These are phyloP conservation scores for Agonum fuliginosum DNA, from an alignment of 2,888 invertebrate species.

Conservation along the genomic window DNA sequence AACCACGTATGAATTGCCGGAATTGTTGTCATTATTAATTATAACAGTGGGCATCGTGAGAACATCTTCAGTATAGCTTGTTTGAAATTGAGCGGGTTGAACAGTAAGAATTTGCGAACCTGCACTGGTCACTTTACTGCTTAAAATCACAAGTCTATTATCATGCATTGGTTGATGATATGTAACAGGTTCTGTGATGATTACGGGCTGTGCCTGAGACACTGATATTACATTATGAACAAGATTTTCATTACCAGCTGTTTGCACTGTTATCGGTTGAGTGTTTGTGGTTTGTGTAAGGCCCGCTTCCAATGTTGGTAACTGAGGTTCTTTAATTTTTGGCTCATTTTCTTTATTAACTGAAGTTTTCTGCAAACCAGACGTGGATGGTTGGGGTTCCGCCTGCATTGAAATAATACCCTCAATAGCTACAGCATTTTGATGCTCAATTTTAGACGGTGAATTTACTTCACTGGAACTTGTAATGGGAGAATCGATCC, in stretches of 20 bases:
- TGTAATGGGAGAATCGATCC: neutral
- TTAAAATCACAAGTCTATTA: constrained; percentile 31
- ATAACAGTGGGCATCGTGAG: constrained; percentile 70
- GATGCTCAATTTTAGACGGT: constrained; percentile 62
- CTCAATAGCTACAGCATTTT: constrained; percentile 64
- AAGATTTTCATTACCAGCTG: constrained; percentile 10
- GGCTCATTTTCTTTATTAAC: neutral
- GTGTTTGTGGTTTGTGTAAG: neutral
- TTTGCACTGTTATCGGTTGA: neutral
- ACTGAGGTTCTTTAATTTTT: constrained; percentile 15
- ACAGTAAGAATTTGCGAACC: constrained; percentile 48
- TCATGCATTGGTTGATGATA: constrained; percentile 36
- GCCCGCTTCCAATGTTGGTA: neutral
- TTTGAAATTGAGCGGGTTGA: constrained; percentile 54
- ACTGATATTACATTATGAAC: neutral
- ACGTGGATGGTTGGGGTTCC: neutral
- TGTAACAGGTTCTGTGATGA: constrained; percentile 17
- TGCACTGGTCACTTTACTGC: constrained; percentile 19
- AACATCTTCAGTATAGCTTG: constrained; percentile 67
- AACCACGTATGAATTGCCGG: neutral
- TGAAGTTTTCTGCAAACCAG: neutral
- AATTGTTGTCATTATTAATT: constrained; percentile 61
- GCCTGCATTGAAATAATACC: constrained; percentile 46
- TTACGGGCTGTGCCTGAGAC: neutral
- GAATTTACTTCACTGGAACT: constrained; percentile 30